Percentiles rank a stretch among this genome's conserved stretches.
These are phyloP conservation scores for Steinernema feltiae DNA, from an alignment of 1,140 invertebrate genomes.

Conservation along the genomic window DNA sequence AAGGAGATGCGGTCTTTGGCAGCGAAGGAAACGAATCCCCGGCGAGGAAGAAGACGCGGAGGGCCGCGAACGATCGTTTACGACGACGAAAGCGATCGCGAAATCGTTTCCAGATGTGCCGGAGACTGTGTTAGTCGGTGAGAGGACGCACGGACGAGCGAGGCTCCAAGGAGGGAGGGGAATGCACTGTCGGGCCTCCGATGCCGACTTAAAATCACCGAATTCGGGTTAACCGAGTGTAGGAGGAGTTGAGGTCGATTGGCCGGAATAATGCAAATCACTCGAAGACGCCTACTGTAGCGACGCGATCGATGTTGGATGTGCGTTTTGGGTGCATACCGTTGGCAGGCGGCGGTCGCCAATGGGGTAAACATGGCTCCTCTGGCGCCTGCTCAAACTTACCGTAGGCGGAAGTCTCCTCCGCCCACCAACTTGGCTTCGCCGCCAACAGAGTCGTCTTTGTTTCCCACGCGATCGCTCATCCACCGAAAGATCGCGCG, in stretches of 20 bases:
- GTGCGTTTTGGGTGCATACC: too few relatives aligned
- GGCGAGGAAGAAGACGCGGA: not conserved
- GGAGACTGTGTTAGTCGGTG: not conserved
- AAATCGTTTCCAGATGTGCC: constrained; percentile 13
- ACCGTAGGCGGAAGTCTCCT: too few relatives aligned
- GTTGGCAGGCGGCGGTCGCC: too few relatives aligned
- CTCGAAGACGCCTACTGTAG: too few relatives aligned
- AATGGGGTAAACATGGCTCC: too few relatives aligned
- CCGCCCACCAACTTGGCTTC: not conserved
- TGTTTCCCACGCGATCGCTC: constrained; percentile 1
- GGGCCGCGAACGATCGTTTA: constrained; percentile 5
- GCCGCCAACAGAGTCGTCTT: not conserved
- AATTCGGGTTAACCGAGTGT: not conserved
- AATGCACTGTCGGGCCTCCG: too few relatives aligned
- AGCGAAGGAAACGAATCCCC: too few relatives aligned
- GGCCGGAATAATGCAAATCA: too few relatives aligned
- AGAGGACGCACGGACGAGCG: not conserved
- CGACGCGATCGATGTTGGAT: too few relatives aligned
- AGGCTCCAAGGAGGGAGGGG: not conserved
- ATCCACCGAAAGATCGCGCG: not conserved
- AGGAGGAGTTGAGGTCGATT: not conserved
- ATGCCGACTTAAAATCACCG: too few relatives aligned
- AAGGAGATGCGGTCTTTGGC: too few relatives aligned
- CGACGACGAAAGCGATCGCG: not conserved
- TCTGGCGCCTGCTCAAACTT: too few relatives aligned